Conservation (phyloP, 2,113 vertebrate genomes). For the Poecilia latipinna region DNA sequence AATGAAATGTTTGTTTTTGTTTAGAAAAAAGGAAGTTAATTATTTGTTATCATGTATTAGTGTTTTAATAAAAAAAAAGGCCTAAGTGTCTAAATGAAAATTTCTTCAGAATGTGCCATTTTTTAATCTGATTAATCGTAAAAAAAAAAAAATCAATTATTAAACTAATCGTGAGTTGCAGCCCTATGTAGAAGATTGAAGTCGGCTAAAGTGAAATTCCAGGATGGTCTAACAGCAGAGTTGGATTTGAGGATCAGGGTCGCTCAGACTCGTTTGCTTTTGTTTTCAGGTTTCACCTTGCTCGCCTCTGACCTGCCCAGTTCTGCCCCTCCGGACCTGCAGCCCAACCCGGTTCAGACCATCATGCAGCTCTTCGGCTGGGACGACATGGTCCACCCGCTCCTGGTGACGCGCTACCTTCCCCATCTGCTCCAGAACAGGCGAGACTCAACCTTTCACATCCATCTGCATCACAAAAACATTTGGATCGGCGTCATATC, state of each 20-base stretch:
- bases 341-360: constrained; percentile 87
- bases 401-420: constrained; percentile 91
- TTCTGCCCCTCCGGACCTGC: constrained; percentile 89
- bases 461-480: not conserved
- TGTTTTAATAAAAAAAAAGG: no score
- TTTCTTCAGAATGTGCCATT: no score
- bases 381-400: constrained; percentile 94
- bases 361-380: constrained; percentile 93
- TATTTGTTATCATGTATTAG: no score
- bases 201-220: no score
- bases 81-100: no score
- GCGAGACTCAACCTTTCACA: constrained; percentile 60
- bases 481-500: not conserved
- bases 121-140: no score
- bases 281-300: constrained; percentile 88
- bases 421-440: constrained; percentile 92
- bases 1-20: no score
- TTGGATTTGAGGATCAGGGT: not conserved
- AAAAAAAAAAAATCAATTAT: no score
- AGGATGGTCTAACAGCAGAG: no score
- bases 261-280: constrained; percentile 2
- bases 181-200: no score
- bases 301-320: constrained; percentile 89
- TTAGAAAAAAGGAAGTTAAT: no score
- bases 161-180: no score